phyloP scores from a whole-genome alignment of 2,888 invertebrate genomes.

The Acanthoscelides obtectus region DNA sequence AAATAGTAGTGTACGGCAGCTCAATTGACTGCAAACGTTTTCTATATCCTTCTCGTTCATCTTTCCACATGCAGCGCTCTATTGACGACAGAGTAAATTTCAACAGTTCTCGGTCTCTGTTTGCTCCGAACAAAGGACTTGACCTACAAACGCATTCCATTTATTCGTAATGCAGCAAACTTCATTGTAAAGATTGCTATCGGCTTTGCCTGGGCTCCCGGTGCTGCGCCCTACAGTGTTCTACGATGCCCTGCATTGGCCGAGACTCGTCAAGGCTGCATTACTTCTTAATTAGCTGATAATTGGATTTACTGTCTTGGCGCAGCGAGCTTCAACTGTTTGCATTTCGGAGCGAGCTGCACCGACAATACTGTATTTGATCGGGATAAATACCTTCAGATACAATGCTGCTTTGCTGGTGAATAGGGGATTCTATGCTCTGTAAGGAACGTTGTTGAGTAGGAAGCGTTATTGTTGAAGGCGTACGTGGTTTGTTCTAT shows the following conservation, averaged over 20 bases:
- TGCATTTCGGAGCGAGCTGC: background rate
- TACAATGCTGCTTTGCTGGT: background rate
- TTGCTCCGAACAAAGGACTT: conserved; percentile 1
- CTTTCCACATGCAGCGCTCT: background rate
- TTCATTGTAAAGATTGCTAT: conserved; percentile 4
- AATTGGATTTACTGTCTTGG: background rate
- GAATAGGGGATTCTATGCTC: background rate
- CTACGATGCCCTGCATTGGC: background rate
- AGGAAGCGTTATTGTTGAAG: background rate
- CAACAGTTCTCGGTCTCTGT: conserved; percentile 1
- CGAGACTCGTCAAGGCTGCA: background rate
- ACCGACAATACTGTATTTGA: background rate
- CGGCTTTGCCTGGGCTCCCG: background rate
- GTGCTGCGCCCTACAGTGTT: background rate
- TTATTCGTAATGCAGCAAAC: conserved; percentile 4
- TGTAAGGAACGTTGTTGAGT: background rate
- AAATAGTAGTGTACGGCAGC: too few species aligned
- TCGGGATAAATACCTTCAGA: background rate
- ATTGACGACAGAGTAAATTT: background rate
- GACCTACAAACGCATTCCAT: background rate
- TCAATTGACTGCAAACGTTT: too few species aligned
- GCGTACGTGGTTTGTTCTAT: too few species aligned
- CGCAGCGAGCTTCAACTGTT: background rate
- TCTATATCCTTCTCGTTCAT: too few species aligned
- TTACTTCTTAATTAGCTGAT: background rate